Base-by-base conservation (phyloP, 2,797 vertebrate species). In the Mastacembelus armatus region DNA sequence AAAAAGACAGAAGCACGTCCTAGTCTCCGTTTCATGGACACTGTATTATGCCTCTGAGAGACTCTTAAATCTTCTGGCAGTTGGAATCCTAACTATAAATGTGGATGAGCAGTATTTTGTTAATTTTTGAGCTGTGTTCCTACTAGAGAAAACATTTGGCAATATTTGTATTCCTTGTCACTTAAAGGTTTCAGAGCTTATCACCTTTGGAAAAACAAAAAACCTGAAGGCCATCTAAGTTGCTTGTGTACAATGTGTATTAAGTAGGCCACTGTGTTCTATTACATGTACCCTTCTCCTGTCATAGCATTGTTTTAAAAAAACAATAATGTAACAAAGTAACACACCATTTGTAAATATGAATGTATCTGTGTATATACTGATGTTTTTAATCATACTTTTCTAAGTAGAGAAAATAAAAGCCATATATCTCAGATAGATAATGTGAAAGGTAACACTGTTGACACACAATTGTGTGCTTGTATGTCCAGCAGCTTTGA, bases 281-380 rank as follows among this genome's bases (percentile, higher is more conserved):
- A 49, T 55, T 40, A 60, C 58, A 67, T 55, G 68, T 83, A 80
- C 74, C 24, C 44, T 78, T 51, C 52, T 67, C 49, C 61, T 77
- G 69, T 91, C 58, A 33, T 66, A 74, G 4, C 55, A 26, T 67
- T 84, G 7, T 67, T 78, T 70, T 12, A 72, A 59, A 11, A 69
- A 74, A 84, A 76, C 66, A 77, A 81, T 67, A 65, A 83, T 83
- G 76, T 85, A 83, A 82, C 71, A 38, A 66, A 84, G 67, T 80
- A 74, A 88, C 77, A 70, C 63, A 64, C 72, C 77, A 77, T 84
- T 76, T 78, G 94, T 95, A 94, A 92, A 95, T 95, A 94, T 92
- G 81, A 92, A 91, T 89, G 89, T 94, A 92, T 91, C 86, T 91
- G 83, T 95, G 91, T 94, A 94, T 85, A 94, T 93, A 94, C 89